Evolutionary conservation across 2,888 invertebrate genomes (phyloP).

Genomic region (Drosophila emarginata): DNA sequence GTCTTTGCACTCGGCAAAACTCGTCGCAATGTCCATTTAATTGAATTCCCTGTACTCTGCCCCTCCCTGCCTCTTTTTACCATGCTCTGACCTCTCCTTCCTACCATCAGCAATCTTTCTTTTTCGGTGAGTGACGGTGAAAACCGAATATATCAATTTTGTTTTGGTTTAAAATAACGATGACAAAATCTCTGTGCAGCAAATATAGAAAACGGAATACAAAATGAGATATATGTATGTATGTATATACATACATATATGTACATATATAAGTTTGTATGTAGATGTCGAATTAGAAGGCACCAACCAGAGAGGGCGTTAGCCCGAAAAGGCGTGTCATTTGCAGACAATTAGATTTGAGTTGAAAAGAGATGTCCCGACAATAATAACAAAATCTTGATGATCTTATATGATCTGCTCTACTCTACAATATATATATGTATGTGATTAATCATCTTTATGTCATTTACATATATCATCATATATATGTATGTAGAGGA

Average conservation of each 20-base stretch:
- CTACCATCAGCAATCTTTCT: background rate
- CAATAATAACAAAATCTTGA: background rate
- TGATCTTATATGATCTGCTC: background rate
- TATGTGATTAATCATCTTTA: slow-evolving; percentile 40
- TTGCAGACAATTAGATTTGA: slow-evolving; percentile 40
- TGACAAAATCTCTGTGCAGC: slow-evolving; percentile 73
- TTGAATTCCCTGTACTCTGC: slow-evolving; percentile 42
- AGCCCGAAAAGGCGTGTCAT: slow-evolving; percentile 42
- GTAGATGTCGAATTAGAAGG: background rate
- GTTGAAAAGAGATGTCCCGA: slow-evolving; percentile 27
- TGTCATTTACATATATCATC: background rate
- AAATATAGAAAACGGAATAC: slow-evolving; percentile 39
- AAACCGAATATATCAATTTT: slow-evolving; percentile 47
- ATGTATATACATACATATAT: no score
- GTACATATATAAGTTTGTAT: no score
- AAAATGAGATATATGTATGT: slow-evolving; percentile 5
- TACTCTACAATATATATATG: background rate
- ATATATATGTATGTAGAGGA: background rate
- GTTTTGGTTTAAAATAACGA: slow-evolving; percentile 79
- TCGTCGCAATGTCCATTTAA: slow-evolving; percentile 53
- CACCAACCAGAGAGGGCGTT: slow-evolving; percentile 27
- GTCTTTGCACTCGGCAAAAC: slow-evolving; percentile 45
- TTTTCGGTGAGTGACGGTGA: slow-evolving; percentile 40
- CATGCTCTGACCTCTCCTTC: background rate
- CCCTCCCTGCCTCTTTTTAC: background rate